Evolutionary conservation across 1,140 invertebrate species (phyloP).

Genomic region (Geopemphigus sp.): DNA sequence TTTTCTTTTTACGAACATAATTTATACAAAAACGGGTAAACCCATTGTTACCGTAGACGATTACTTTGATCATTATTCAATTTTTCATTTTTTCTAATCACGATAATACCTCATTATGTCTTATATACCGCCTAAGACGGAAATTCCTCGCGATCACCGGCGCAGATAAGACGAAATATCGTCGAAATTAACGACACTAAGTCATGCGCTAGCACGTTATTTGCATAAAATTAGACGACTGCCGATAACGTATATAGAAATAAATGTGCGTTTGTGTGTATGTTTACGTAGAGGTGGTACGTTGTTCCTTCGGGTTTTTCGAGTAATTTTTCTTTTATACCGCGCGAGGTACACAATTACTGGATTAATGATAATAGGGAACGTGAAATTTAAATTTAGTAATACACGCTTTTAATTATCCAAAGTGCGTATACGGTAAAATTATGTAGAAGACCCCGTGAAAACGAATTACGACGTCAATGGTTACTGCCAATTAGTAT

Average conservation of each 20-base stretch:
- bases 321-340: not conserved
- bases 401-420: slow-evolving; percentile 21
- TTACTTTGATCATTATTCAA: slow-evolving; percentile 33
- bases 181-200: slow-evolving; percentile 34
- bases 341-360: not conserved
- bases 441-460: not conserved
- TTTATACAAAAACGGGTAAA: not conserved
- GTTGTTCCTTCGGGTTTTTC: slow-evolving; percentile 23
- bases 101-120: slow-evolving; percentile 12
- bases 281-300: no score
- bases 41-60: slow-evolving; percentile 15
- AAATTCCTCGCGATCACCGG: slow-evolving; percentile 38
- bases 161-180: slow-evolving; percentile 16
- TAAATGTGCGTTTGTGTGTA: no score
- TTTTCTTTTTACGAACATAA: not conserved
- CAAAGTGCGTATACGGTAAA: not conserved
- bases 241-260: no score
- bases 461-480: not conserved
- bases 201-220: slow-evolving; percentile 17
- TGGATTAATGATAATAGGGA: not conserved
- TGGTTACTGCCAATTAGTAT: not conserved
- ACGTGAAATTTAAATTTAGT: slow-evolving; percentile 6
- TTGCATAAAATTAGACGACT: slow-evolving; percentile 39
- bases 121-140: slow-evolving; percentile 12
- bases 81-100: slow-evolving; percentile 29